Evolutionary conservation across 1,140 invertebrate species (phyloP).

Genomic region (Zaprionus kolodkinae): DNA sequence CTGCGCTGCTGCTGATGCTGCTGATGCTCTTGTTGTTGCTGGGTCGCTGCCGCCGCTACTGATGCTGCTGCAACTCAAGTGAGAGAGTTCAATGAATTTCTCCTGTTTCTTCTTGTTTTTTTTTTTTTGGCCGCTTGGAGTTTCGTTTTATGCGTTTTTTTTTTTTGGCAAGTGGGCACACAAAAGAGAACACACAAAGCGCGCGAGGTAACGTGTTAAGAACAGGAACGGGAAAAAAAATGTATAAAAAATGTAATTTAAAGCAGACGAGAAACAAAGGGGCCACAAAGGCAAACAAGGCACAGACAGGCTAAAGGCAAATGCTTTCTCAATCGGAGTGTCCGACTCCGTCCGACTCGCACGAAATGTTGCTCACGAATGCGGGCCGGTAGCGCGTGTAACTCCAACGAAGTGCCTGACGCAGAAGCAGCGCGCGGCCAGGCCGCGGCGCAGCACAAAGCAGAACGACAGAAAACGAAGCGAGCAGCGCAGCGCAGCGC

Average conservation of each 20-base stretch:
- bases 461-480: constrained; percentile 35
- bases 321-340: constrained; percentile 37
- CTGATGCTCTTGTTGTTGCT: constrained; percentile 23
- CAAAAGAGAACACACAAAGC: constrained; percentile 22
- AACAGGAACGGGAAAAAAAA: constrained; percentile 43
- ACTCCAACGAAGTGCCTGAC: constrained; percentile 73
- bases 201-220: constrained; percentile 11
- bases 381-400: constrained; percentile 66
- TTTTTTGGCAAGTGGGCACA: constrained; percentile 15
- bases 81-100: constrained; percentile 48
- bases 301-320: constrained; percentile 21
- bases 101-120: constrained; percentile 7
- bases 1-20: constrained; percentile 34
- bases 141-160: constrained; percentile 21
- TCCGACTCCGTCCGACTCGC: constrained; percentile 66
- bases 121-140: constrained; percentile 25
- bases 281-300: constrained; percentile 17
- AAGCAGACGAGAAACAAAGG: constrained; percentile 26
- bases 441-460: constrained; percentile 43
- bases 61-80: constrained; percentile 37
- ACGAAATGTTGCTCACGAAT: constrained; percentile 70
- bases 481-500: constrained; percentile 37
- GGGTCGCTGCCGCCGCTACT: constrained; percentile 30
- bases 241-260: constrained; percentile 8
- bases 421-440: constrained; percentile 50